Conservation (phyloP, 2,113 vertebrate genomes). For the Mohoua ochrocephala region DNA sequence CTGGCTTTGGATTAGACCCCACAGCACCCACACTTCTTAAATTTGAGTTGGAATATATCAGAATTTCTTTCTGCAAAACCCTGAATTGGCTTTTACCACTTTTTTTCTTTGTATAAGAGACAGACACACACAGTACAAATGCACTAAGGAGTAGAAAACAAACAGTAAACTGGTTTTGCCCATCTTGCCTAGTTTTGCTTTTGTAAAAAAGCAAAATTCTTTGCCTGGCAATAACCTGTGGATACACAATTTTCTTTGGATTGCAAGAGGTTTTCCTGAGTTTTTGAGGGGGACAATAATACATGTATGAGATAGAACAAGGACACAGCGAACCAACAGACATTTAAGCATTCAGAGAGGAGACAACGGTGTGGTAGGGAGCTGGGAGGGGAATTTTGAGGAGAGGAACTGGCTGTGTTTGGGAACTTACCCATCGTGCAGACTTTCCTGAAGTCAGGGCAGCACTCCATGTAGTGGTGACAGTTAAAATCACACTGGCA, state of each 20-base stretch:
- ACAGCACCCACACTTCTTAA: neutral
- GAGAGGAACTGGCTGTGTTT: neutral
- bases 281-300: neutral
- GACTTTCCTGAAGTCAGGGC: conserved; percentile 80
- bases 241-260: neutral
- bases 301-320: neutral
- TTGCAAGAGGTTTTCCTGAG: neutral
- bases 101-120: neutral
- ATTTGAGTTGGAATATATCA: neutral
- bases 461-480: conserved; percentile 87
- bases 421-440: conserved; percentile 83
- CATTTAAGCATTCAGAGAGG: neutral
- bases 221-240: neutral
- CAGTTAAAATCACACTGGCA: conserved; percentile 95
- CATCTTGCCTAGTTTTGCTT: neutral
- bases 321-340: neutral
- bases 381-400: neutral
- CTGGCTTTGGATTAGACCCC: neutral
- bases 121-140: neutral
- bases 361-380: neutral
- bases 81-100: neutral
- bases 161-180: neutral
- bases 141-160: neutral
- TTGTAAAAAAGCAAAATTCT: neutral
- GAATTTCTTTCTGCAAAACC: neutral